Conservation (phyloP, 2,888 invertebrate species). For the Drosophila austrosaltans region DNA sequence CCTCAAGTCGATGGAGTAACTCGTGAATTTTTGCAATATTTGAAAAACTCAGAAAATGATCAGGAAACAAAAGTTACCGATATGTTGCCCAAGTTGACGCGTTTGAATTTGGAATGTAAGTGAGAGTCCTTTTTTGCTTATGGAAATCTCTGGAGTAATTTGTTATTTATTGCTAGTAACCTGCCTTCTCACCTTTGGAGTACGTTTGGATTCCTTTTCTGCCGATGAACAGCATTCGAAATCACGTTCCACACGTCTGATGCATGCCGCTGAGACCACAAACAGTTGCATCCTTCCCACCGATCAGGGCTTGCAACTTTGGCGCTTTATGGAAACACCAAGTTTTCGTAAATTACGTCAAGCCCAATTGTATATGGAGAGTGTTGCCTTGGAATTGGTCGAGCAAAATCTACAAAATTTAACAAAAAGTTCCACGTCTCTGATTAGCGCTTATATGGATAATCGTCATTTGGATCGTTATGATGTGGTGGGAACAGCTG, state of each 20-base stretch:
- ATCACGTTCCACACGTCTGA: constrained; percentile 88
- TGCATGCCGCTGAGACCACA: constrained; percentile 89
- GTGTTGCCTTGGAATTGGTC: constrained; percentile 88
- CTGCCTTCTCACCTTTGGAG: constrained; percentile 89
- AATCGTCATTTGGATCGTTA: constrained; percentile 89
- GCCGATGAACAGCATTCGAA: constrained; percentile 85
- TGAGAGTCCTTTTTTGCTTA: constrained; percentile 27
- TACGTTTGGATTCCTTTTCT: constrained; percentile 88
- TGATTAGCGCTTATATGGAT: constrained; percentile 88
- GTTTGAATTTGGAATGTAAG: constrained; percentile 92
- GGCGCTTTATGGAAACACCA: constrained; percentile 90
- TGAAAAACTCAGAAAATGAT: constrained; percentile 77
- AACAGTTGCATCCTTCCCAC: constrained; percentile 85
- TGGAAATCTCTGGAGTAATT: constrained; percentile 71
- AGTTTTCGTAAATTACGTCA: constrained; percentile 87
- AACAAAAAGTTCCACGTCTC: constrained; percentile 80
- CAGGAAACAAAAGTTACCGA: constrained; percentile 83
- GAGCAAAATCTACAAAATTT: constrained; percentile 84
- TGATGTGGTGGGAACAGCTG: constrained; percentile 92
- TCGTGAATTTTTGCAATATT: constrained; percentile 86
- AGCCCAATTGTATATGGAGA: constrained; percentile 90
- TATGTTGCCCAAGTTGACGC: constrained; percentile 86
- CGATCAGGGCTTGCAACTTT: constrained; percentile 84
- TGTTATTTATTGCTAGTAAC: constrained; percentile 85
- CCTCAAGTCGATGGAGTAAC: constrained; percentile 87